Conservation (phyloP, 1,140 invertebrate species). For the Drosophila bipectinata region DNA sequence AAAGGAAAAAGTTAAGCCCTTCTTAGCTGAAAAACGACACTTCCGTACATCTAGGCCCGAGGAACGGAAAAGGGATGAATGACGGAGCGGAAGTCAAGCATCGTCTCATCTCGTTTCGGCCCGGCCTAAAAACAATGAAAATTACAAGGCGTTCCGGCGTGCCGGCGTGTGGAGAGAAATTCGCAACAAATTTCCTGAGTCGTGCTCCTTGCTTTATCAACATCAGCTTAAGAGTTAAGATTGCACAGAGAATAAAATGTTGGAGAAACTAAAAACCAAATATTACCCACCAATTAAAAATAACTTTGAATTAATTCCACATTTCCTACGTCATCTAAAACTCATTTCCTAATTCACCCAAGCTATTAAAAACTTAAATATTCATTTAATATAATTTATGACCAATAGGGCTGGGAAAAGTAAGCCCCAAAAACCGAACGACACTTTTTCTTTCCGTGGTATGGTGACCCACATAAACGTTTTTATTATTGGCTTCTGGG, state of each 20-base stretch:
- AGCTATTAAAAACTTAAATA: neutral
- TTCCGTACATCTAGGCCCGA: constrained; percentile 46
- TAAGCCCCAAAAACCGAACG: neutral
- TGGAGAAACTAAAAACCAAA: neutral
- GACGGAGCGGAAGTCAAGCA: constrained; percentile 44
- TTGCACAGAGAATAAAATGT: constrained; percentile 10
- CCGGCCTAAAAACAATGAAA: constrained; percentile 70
- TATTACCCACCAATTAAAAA: neutral
- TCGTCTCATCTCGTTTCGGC: constrained; percentile 50
- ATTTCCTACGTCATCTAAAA: too few species aligned
- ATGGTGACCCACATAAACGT: constrained; percentile 58
- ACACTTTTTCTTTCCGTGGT: constrained; percentile 15
- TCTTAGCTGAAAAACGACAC: constrained; percentile 79
- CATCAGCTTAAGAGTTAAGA: constrained; percentile 44
- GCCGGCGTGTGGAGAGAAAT: neutral
- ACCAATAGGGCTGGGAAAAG: neutral
- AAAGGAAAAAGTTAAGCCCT: constrained; percentile 73
- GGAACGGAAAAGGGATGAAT: constrained; percentile 42
- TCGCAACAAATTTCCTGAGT: constrained; percentile 46
- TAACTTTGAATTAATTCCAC: neutral
- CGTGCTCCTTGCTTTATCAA: constrained; percentile 57
- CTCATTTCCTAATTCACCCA: too few species aligned
- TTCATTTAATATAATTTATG: neutral
- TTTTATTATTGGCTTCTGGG: constrained; percentile 73
- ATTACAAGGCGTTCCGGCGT: constrained; percentile 55